A percentile compares a stretch with the other conserved stretches of the same genome.
phyloP scores from a whole-genome alignment of 2,113 vertebrate genomes.

The Etia nguti region DNA sequence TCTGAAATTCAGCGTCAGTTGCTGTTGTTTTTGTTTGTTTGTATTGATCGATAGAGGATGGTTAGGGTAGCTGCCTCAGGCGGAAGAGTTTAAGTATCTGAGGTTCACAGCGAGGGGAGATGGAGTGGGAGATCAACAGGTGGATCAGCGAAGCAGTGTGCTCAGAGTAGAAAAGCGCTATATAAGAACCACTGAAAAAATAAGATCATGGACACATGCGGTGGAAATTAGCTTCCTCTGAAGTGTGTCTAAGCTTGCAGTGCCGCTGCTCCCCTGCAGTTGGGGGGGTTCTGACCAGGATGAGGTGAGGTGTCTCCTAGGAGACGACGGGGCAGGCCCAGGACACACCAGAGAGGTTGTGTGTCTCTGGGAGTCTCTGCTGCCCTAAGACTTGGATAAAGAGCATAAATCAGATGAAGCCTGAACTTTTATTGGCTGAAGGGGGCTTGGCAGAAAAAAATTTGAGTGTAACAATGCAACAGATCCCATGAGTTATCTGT shows the following conservation, averaged over 20 bases:
- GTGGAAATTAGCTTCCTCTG: neutral
- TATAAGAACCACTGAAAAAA: neutral
- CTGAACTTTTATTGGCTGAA: neutral
- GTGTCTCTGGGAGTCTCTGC: neutral
- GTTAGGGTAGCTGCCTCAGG: neutral
- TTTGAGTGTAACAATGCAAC: neutral
- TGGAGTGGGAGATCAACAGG: rapidly evolving
- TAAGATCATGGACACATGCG: neutral
- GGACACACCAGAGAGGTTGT: neutral
- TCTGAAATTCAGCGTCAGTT: neutral
- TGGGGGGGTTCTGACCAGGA: neutral
- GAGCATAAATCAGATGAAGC: neutral
- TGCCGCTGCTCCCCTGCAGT: neutral
- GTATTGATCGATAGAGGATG: neutral
- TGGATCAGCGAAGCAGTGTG: neutral
- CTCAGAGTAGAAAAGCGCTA: neutral
- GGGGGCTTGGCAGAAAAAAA: neutral
- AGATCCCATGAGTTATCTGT: neutral
- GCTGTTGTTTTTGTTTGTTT: neutral
- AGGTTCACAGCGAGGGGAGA: neutral
- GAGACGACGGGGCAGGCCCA: neutral
- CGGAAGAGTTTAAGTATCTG: neutral
- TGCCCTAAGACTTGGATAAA: neutral
- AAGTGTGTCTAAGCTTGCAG: neutral
- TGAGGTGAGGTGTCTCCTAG: neutral